Evolutionary conservation across 2,888 invertebrate genomes (phyloP).

Genomic region (Brenthis ino): DNA sequence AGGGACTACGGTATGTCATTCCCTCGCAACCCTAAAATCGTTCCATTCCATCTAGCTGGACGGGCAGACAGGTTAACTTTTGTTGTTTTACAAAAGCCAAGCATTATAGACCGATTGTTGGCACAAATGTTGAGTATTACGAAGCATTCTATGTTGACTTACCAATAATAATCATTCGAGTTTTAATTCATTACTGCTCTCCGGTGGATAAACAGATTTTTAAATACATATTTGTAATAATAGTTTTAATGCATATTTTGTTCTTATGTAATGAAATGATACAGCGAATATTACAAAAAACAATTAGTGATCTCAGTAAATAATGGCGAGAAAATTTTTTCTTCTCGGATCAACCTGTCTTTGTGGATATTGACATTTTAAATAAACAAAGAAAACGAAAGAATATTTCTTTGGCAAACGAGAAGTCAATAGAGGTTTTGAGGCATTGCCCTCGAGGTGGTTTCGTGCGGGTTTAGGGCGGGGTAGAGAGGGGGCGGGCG

Average conservation of each 20-base stretch:
- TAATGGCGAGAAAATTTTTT: slow-evolving; percentile 23
- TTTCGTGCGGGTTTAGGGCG: slow-evolving; percentile 53
- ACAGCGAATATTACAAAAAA: background rate
- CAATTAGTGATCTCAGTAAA: slow-evolving; percentile 1
- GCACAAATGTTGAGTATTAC: slow-evolving; percentile 80
- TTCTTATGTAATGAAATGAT: background rate
- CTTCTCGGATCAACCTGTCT: slow-evolving; percentile 41
- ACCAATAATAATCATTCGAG: slow-evolving; percentile 57
- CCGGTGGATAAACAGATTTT: slow-evolving; percentile 42
- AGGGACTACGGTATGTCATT: slow-evolving; percentile 76
- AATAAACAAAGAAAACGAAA: slow-evolving; percentile 70
- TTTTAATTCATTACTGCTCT: slow-evolving; percentile 56
- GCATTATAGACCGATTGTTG: slow-evolving; percentile 78
- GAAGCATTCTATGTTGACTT: slow-evolving; percentile 68
- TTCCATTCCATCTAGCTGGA: slow-evolving; percentile 71
- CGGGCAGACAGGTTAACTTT: slow-evolving; percentile 80
- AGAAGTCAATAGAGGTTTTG: slow-evolving; percentile 79
- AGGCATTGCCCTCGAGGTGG: slow-evolving; percentile 76
- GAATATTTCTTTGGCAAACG: slow-evolving; percentile 69
- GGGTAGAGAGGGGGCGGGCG: slow-evolving; percentile 47
- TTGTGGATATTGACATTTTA: slow-evolving; percentile 60
- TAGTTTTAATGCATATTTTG: slow-evolving; percentile 5
- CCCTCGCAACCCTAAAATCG: slow-evolving; percentile 80
- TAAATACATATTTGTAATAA: background rate
- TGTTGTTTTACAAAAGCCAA: slow-evolving; percentile 76